Base-by-base conservation (phyloP, 2,113 vertebrate genomes). In the Indri indri region DNA sequence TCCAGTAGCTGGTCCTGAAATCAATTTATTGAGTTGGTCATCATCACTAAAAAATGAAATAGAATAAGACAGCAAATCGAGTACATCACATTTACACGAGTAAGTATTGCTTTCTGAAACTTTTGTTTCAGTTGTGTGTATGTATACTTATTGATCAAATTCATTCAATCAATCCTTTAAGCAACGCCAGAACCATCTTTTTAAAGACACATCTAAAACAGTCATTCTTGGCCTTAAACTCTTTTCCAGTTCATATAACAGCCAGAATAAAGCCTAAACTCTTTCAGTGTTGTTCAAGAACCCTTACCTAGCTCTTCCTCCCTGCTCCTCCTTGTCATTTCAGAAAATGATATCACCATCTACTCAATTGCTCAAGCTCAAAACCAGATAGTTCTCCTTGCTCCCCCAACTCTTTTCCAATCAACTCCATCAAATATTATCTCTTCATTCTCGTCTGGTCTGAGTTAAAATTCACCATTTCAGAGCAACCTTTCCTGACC, bases 121-220 rank as follows among this genome's bases (percentile, higher is more conserved):
- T 45, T 61, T 70, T 86, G 59, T 68, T 82, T 89, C 40, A 63
- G 4, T 92, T 90, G 61, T 70, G 1, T 76, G 4, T 42, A 54
- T 61, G 50, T 8, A 34, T 50, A 17, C 6, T 4, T 23, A 59
- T 27, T 86, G n/a, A 47, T 85, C 10, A 82, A 77, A 88, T 66
- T n/a, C 20, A n/a, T 63, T 85, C 83, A 59, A 34, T 88, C n/a
- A n/a, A 76, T 94, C 52, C 61, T 54, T 92, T 20, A n/a, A 97
- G 76, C 59, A 88, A 73, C 17, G 23, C 13, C 71, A 76, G 50
- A 63, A 52, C 14, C 12, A 47, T 73, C 25, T 85, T 94, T 91
- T 32, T 76, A 74, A 92, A 90, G 13, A 76, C 5, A 57, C 6
- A 50, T 63, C 63, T 45, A 8, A 68, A 90, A 32, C 52, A 42